Base-by-base conservation (phyloP, 2,888 invertebrate species). In the Epistrophe grossulariae region DNA sequence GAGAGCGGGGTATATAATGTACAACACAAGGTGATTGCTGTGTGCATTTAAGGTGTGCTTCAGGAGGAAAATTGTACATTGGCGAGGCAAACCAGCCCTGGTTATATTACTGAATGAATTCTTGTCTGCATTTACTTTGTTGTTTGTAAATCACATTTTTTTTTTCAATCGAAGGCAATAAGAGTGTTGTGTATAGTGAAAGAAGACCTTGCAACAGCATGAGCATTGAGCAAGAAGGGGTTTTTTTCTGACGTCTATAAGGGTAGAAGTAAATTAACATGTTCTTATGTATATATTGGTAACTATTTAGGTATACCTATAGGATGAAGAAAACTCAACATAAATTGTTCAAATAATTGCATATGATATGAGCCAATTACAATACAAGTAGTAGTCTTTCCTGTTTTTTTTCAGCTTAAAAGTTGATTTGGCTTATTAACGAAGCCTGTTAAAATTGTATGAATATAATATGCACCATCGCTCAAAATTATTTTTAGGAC, bases 51-150 rank as follows among this genome's bases (percentile, higher is more conserved):
- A 82, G 77, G 82, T 77, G 70, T 77, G 48, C 76, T 55, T n/a
- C 11, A 28, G 60, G 68, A 66, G 24, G 24, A 24, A 24, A 24
- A 24, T 24, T 24, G n/a, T 28, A 31, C 7, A 64, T 28, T 28
- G 50, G 48, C 50, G 43, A 66, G 38, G 19, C 13, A 11, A n/a
- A 4, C n/a, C 28, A 70, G 52, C 38, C 24, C 43, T 50, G 45
- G 59, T 15, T 38, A 73, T 70, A 19, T 79, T 84, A 74, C 62
- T 84, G 79, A 84, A 84, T 84, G 83, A 84, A 83, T 64, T 62
- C 48, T 57, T 35, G 62, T 74, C 52, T 62, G 62, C 79, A 70
- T 31, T 64, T 60, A 57, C 52, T 70, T n/a, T 28, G 78, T 72
- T 78, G 5, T 60, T 60, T 60, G 79, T 84, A 70, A 84, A 84